Conservation (phyloP, 2,888 invertebrate genomes). For the Andrena minutula region DNA sequence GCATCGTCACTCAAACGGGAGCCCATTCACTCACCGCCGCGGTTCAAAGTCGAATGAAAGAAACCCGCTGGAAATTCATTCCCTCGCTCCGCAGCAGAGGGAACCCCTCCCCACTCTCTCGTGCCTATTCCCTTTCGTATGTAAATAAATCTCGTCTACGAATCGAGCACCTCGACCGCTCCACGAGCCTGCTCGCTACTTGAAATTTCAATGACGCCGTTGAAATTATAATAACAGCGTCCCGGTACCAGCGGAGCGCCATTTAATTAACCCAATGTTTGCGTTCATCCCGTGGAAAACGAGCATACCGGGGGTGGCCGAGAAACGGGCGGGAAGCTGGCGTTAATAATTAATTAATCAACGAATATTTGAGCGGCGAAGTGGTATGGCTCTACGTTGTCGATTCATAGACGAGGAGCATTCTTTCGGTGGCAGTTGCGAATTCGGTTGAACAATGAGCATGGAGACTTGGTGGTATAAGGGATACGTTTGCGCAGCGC, state of each 20-base stretch:
- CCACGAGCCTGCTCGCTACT: not conserved
- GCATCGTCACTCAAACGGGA: not conserved
- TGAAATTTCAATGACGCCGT: not conserved
- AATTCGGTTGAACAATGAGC: not conserved
- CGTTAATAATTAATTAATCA: conserved; percentile 13
- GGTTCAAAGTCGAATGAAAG: conserved; percentile 9
- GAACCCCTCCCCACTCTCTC: too few relatives aligned
- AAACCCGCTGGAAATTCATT: conserved; percentile 26
- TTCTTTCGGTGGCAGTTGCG: not conserved
- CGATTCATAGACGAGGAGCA: not conserved
- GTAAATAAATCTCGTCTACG: conserved; percentile 2
- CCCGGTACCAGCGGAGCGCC: not conserved
- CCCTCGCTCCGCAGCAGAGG: not conserved
- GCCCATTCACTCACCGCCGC: not conserved
- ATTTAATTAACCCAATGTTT: conserved; percentile 35
- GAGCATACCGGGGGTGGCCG: not conserved
- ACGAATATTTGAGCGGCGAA: not conserved
- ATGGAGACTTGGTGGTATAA: not conserved
- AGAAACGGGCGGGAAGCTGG: not conserved
- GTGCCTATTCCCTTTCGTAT: conserved; percentile 3
- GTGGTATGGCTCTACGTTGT: not conserved
- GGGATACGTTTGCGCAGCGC: not conserved
- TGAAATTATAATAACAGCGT: conserved; percentile 18
- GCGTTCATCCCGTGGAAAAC: conserved; percentile 12
- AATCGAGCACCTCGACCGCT: not conserved